Evolutionary conservation across 1,140 invertebrate species (phyloP).

Genomic region (Sarcophaga bullata): DNA sequence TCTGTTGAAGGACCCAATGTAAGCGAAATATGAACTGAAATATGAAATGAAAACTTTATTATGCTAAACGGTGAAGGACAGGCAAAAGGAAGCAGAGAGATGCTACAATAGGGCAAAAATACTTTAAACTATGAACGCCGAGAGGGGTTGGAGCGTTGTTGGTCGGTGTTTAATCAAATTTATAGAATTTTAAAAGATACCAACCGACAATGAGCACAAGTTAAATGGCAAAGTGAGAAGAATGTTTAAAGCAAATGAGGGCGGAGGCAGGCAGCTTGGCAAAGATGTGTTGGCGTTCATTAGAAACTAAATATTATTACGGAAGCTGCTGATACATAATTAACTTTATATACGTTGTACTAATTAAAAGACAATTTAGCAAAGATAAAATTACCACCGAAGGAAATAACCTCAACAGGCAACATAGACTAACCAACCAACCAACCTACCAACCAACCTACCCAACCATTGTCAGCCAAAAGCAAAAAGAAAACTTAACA

Average conservation of each 20-base stretch:
- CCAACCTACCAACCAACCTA: neutral
- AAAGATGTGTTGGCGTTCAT: neutral
- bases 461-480: neutral
- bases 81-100: neutral
- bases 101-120: too few relatives aligned
- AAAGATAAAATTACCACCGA: slow-evolving; percentile 26
- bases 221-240: neutral
- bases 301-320: slow-evolving; percentile 37
- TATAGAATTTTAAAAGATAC: neutral
- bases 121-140: neutral
- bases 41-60: too few relatives aligned
- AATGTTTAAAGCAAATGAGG: neutral
- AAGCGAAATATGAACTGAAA: too few relatives aligned
- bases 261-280: neutral
- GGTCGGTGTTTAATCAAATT: neutral
- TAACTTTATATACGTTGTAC: slow-evolving; percentile 40
- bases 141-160: neutral
- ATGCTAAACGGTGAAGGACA: neutral
- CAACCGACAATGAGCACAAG: neutral
- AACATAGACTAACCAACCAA: too few relatives aligned
- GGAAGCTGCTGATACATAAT: slow-evolving; percentile 38
- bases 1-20: too few relatives aligned
- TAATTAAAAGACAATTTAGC: slow-evolving; percentile 40
- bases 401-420: slow-evolving; percentile 24
- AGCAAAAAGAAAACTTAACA: neutral